A percentile compares a stretch with the other conserved stretches of the same genome.
Evolutionary conservation across 2,888 invertebrate species (phyloP).

Genomic region (Mesorhabditis sp.): DNA sequence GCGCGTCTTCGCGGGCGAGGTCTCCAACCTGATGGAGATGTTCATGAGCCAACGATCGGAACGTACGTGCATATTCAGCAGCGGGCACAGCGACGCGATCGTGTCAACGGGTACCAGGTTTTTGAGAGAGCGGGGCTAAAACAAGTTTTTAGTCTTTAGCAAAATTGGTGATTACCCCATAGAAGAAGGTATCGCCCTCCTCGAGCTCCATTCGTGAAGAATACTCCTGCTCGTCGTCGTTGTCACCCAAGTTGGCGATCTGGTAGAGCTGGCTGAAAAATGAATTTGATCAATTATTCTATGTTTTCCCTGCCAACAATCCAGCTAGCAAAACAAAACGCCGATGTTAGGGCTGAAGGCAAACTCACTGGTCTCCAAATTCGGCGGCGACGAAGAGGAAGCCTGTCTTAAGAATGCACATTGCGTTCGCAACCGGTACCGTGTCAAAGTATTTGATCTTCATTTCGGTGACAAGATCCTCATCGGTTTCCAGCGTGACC

Average conservation of each 20-base stretch:
- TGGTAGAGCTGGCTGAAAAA: slow-evolving; percentile 83
- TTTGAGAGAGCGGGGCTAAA: slow-evolving; percentile 70
- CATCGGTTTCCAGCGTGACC: slow-evolving; percentile 84
- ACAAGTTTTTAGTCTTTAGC: background rate
- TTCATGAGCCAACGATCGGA: background rate
- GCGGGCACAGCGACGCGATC: slow-evolving; percentile 47
- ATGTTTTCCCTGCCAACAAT: background rate
- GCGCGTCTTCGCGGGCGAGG: slow-evolving; percentile 91
- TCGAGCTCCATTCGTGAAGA: slow-evolving; percentile 78
- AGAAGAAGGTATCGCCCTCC: slow-evolving; percentile 98
- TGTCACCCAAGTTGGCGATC: slow-evolving; percentile 97
- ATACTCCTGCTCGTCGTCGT: slow-evolving; percentile 97
- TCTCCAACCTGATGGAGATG: slow-evolving; percentile 60
- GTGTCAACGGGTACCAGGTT: slow-evolving; percentile 89
- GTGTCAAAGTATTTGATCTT: slow-evolving; percentile 99
- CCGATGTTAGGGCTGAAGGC: background rate
- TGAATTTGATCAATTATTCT: background rate
- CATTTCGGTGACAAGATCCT: slow-evolving; percentile 94
- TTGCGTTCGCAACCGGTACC: slow-evolving; percentile 88
- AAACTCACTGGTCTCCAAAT: slow-evolving; percentile 97
- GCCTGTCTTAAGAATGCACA: slow-evolving; percentile 97
- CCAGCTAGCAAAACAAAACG: background rate
- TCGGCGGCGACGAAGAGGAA: slow-evolving; percentile 97
- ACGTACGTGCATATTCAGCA: slow-evolving; percentile 29
- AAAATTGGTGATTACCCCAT: slow-evolving; percentile 72